Evolutionary conservation across 2,797 vertebrate genomes (phyloP).

Genomic region (Prunella strophiata): DNA sequence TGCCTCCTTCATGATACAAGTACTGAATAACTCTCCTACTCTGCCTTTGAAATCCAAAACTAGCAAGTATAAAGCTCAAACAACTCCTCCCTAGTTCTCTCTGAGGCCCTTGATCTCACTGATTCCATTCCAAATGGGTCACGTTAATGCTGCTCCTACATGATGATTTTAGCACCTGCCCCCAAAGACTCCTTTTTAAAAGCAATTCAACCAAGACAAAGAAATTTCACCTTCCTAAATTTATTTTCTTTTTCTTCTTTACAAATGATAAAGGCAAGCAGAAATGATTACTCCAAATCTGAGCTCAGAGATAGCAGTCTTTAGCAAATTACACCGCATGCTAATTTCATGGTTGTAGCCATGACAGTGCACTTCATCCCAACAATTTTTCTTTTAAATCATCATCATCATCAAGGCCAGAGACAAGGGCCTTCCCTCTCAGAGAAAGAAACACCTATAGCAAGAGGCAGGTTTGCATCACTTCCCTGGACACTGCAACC

Average conservation of each 20-base stretch:
- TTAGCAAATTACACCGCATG: background rate
- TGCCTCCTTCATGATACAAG: background rate
- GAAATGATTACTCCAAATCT: background rate
- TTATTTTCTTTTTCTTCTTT: background rate
- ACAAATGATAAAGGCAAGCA: background rate
- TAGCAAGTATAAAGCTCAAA: background rate
- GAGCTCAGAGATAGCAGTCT: background rate
- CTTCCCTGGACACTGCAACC: background rate
- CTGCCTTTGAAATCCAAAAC: background rate
- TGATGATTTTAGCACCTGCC: background rate
- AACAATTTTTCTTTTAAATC: background rate
- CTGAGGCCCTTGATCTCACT: background rate
- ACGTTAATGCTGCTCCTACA: background rate
- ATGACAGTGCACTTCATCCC: background rate
- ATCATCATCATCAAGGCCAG: background rate
- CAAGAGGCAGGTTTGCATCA: background rate
- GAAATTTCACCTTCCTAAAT: background rate
- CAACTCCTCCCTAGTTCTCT: background rate
- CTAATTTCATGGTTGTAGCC: background rate
- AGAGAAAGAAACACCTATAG: background rate
- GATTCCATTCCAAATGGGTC: background rate
- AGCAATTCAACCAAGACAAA: background rate
- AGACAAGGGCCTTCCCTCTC: background rate
- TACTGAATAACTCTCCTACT: background rate
- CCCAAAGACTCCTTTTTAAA: background rate